Evolutionary conservation across 1,140 invertebrate genomes (phyloP).

Genomic region (Drosophila baimaii): DNA sequence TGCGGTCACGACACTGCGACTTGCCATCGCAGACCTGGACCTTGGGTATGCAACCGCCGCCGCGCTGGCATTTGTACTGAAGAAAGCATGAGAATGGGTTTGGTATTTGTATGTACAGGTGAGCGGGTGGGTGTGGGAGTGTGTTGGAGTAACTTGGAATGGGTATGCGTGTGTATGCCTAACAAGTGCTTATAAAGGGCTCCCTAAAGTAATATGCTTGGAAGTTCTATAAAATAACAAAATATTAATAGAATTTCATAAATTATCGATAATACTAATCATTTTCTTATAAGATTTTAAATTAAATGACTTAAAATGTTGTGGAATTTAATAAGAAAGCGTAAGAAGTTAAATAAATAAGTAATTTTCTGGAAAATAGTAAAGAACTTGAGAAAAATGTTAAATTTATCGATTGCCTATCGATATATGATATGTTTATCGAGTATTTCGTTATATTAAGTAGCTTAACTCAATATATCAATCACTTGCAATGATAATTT

Average conservation of each 20-base stretch:
- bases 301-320: neutral
- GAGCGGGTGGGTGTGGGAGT: constrained; percentile 6
- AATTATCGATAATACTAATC: neutral
- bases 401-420: no score
- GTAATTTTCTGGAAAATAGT: neutral
- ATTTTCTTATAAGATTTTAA: neutral
- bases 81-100: constrained; percentile 49
- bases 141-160: neutral
- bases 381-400: no score
- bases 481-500: neutral
- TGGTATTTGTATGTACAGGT: constrained; percentile 23
- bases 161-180: neutral
- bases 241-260: neutral
- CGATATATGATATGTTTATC: no score
- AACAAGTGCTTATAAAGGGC: neutral
- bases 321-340: neutral
- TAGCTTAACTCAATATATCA: no score
- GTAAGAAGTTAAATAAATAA: neutral
- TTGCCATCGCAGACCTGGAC: constrained; percentile 88
- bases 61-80: constrained; percentile 83
- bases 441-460: no score
- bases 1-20: constrained; percentile 89
- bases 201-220: no score
- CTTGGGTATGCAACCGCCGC: constrained; percentile 85
- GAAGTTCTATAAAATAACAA: neutral